These are phyloP conservation scores for Pelobates cultripes DNA, from an alignment of 2,797 vertebrate genomes.

Conservation along the genomic window DNA sequence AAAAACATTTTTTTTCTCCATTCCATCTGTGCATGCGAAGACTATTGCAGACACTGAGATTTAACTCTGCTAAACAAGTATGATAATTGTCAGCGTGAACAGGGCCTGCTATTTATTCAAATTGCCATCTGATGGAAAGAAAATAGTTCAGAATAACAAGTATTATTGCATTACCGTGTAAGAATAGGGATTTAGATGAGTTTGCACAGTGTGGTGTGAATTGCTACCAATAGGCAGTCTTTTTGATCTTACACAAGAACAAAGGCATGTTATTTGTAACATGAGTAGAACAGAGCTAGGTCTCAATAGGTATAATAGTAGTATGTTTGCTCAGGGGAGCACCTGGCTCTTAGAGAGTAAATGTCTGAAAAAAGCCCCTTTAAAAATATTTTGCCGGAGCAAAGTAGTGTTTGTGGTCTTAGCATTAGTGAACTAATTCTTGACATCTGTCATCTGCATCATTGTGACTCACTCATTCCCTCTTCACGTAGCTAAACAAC, in stretches of 20 bases:
- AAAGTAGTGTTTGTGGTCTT: conserved; percentile 49
- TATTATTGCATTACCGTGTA: conserved; percentile 52
- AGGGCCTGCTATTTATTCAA: conserved; percentile 49
- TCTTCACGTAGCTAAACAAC: conserved; percentile 36
- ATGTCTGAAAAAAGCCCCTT: conserved; percentile 50
- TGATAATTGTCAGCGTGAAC: conserved; percentile 49
- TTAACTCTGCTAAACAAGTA: conserved; percentile 45
- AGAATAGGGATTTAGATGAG: conserved; percentile 45
- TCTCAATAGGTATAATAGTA: conserved; percentile 52
- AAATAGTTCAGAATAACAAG: conserved; percentile 48
- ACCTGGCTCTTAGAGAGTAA: conserved; percentile 51
- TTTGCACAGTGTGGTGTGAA: conserved; percentile 52
- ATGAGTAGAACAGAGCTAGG: conserved; percentile 31
- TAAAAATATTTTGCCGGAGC: conserved; percentile 45
- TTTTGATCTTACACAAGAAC: conserved; percentile 46
- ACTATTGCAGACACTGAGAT: conserved; percentile 27
- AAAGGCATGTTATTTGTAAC: conserved; percentile 54
- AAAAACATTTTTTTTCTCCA: conserved; percentile 25
- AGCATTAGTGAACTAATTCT: conserved; percentile 50
- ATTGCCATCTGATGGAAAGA: conserved; percentile 47
- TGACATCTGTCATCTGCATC: conserved; percentile 49
- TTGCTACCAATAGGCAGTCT: conserved; percentile 50
- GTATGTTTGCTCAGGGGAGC: conserved; percentile 51
- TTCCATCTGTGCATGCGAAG: conserved; percentile 43
- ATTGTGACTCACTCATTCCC: conserved; percentile 50